Conservation (phyloP, 2,113 vertebrate genomes). For the Gymnobelideus leadbeateri region DNA sequence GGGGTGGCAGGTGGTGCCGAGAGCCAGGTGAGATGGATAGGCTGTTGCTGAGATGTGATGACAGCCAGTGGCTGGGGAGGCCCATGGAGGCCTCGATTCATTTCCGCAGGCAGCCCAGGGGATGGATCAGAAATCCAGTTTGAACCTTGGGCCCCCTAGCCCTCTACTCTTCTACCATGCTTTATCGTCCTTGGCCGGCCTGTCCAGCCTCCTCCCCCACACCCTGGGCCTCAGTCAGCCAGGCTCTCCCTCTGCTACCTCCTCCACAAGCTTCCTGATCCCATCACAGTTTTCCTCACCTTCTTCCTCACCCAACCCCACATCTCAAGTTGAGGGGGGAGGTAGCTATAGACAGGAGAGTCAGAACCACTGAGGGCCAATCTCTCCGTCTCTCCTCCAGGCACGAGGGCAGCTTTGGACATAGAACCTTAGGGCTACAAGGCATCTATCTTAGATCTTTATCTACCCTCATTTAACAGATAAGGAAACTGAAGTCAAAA, state of each 20-base stretch:
- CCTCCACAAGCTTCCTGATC: neutral
- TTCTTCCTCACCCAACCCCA: neutral
- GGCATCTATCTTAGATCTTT: neutral
- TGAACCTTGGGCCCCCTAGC: neutral
- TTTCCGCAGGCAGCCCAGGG: neutral
- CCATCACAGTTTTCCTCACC: neutral
- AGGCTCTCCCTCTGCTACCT: neutral
- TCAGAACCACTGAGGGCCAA: neutral
- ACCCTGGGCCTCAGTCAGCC: neutral
- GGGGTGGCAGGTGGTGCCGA: neutral
- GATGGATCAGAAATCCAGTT: neutral
- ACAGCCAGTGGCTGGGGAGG: slow-evolving; percentile 1
- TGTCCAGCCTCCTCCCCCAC: neutral
- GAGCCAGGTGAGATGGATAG: neutral
- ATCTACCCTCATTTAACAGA: neutral
- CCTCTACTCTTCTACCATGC: neutral
- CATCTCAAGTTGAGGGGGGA: neutral
- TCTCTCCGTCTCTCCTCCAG: neutral
- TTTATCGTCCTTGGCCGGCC: neutral
- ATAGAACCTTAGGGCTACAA: neutral
- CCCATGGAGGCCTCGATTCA: neutral
- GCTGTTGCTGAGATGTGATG: neutral
- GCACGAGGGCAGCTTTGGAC: neutral
- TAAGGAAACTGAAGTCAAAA: neutral
- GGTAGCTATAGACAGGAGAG: neutral